These are phyloP conservation scores for Anableps anableps DNA, from an alignment of 2,797 vertebrate species.

Conservation along the genomic window DNA sequence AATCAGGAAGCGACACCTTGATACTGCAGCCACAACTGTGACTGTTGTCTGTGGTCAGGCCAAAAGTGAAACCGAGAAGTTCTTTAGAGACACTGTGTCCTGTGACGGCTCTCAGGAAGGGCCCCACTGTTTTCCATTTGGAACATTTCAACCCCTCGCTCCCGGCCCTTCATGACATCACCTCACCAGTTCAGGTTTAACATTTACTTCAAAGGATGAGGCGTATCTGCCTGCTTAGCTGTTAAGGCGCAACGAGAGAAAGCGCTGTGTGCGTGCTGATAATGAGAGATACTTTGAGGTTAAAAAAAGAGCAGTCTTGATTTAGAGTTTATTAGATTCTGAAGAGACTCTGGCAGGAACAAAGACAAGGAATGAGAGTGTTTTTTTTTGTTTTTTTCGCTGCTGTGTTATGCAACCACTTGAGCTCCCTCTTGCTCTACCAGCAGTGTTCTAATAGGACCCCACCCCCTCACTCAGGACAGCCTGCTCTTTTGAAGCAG, in stretches of 20 bases:
- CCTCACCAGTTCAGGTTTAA: constrained; percentile 62
- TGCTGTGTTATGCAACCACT: constrained; percentile 81
- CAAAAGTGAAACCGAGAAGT: constrained; percentile 76
- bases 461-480: constrained; percentile 78
- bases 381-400: constrained; percentile 52
- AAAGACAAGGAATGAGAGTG: constrained; percentile 77
- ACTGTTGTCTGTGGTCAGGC: constrained; percentile 72
- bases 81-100: constrained; percentile 72
- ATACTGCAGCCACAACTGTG: constrained; percentile 78
- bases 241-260: constrained; percentile 33
- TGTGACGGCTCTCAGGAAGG: constrained; percentile 58
- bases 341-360: constrained; percentile 75
- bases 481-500: constrained; percentile 79
- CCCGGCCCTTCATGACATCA: constrained; percentile 69
- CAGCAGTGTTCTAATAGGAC: constrained; percentile 78
- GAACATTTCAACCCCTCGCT: constrained; percentile 70
- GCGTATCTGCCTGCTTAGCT: constrained; percentile 54
- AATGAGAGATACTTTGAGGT: constrained; percentile 71
- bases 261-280: constrained; percentile 41
- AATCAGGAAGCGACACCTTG: constrained; percentile 81
- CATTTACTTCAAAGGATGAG: constrained; percentile 67
- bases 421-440: constrained; percentile 67
- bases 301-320: constrained; percentile 69
- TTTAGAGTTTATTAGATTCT: constrained; percentile 79
- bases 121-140: constrained; percentile 71